Percentiles rank a stretch among this genome's conserved stretches.
These are phyloP conservation scores for Heteropelma amictum DNA, from an alignment of 2,888 invertebrate species.

Conservation along the genomic window DNA sequence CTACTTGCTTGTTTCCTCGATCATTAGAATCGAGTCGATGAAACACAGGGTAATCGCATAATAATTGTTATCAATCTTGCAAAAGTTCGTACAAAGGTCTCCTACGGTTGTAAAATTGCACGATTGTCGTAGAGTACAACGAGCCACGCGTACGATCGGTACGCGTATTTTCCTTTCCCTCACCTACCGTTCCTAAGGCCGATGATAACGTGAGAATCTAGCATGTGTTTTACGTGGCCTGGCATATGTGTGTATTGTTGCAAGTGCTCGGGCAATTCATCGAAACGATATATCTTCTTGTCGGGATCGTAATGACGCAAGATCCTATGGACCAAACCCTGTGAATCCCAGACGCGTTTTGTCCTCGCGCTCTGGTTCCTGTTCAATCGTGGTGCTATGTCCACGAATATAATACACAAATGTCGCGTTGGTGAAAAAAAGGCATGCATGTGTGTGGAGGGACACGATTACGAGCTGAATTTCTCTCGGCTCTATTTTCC, in stretches of 20 bases:
- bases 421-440: constrained; percentile 61
- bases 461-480: constrained; percentile 7
- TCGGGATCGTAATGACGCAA: constrained; percentile 26
- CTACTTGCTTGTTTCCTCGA: no score
- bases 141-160: no score
- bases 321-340: constrained; percentile 17
- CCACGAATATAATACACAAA: constrained; percentile 56
- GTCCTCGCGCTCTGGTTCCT: constrained; percentile 26
- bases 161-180: constrained; percentile 55
- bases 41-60: no score
- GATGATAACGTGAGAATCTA: constrained; percentile 53
- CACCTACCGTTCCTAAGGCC: not conserved
- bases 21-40: no score
- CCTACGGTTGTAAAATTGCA: no score
- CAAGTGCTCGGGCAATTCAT: constrained; percentile 13
- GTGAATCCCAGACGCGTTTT: constrained; percentile 28
- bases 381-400: not conserved
- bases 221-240: constrained; percentile 36
- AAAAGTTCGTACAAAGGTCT: no score
- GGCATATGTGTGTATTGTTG: not conserved
- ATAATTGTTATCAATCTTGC: no score
- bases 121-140: no score
- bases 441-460: constrained; percentile 22
- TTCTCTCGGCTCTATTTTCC: constrained; percentile 27
- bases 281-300: constrained; percentile 48